Evolutionary conservation across 2,797 vertebrate genomes (phyloP).

Genomic region (Mustela erminea): DNA sequence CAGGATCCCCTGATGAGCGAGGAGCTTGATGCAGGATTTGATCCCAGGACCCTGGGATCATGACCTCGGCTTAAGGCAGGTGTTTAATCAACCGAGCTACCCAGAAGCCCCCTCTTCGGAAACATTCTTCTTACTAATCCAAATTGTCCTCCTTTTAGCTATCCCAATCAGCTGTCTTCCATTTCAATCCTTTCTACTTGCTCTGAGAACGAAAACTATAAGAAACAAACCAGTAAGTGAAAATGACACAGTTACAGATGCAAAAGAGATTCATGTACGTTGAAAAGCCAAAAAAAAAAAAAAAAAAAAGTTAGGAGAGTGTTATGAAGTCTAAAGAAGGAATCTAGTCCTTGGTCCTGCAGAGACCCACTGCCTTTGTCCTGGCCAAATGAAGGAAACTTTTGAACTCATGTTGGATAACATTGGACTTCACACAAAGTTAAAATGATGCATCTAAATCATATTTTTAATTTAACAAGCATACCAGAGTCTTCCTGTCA

Average conservation of each 20-base stretch:
- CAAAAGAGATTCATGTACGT: too few relatives aligned
- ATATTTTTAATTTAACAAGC: not conserved
- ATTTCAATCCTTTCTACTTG: not conserved
- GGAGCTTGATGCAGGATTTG: too few relatives aligned
- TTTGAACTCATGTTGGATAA: not conserved
- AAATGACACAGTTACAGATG: not conserved
- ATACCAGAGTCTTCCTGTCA: not conserved
- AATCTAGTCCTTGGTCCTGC: not conserved
- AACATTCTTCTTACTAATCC: not conserved
- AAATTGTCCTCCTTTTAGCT: not conserved
- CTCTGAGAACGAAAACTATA: not conserved
- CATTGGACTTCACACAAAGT: not conserved
- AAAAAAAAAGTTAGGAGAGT: not conserved
- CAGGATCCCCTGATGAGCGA: too few relatives aligned
- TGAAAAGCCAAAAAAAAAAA: not conserved
- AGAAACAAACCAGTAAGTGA: not conserved
- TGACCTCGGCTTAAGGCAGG: too few relatives aligned
- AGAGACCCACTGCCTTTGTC: not conserved
- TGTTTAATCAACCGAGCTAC: too few relatives aligned
- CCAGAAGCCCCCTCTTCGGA: too few relatives aligned
- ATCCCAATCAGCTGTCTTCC: not conserved
- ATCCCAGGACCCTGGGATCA: too few relatives aligned
- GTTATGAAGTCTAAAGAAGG: not conserved
- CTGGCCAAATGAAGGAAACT: not conserved
- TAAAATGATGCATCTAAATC: not conserved